Base-by-base conservation (phyloP, 2,797 vertebrate species). In the Emys orbicularis region DNA sequence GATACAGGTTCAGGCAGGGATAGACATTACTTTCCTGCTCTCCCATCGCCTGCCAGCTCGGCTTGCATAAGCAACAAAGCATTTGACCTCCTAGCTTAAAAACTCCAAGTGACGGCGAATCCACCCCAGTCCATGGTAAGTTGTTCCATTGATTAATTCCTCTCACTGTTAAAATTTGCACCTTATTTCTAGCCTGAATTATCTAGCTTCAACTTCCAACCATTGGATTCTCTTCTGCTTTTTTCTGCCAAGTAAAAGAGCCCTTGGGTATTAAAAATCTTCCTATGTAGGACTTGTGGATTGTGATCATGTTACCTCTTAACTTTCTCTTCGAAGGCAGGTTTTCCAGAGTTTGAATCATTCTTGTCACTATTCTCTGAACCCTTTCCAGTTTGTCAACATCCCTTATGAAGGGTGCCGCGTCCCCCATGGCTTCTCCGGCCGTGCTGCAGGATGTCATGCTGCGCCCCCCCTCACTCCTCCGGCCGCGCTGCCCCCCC, bases 91-190 rank as follows among this genome's bases (percentile, higher is more conserved):
- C 49, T 8, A 0, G 52, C 15, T 6, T 41, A 2, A 15, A 47
- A 50, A 2, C 10, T 15, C 59, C 23, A 41, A 19, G 61, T 0
- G 0, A 12, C 3, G 31, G 50, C 12, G 29, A 3, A 41, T n/a
- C 56, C 0, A 0, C 18, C 50, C 52, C 37, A 8, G 54, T 1
- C 1, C 16, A 21, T 13, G 34, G 88, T 18, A 3, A 79, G 31
- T 61, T 81, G 76, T 61, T 86, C 59, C 8, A 19, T 6, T 87
- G 23, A 11, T 2, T 8, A 4, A 50, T 50, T 56, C 9, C 21
- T 37, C 74, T 59, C 25, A 4, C 25, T 41, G 56, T 57, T 50
- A 83, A 6, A n/a, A 15, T 21, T 50, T 80, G 44, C n/a, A 29
- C 65, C 31, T 34, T 27, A 10, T 54, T 61, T 93, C n/a, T 49